Conservation (phyloP, 2,797 vertebrate species). For the Sebastes trivittatus region DNA sequence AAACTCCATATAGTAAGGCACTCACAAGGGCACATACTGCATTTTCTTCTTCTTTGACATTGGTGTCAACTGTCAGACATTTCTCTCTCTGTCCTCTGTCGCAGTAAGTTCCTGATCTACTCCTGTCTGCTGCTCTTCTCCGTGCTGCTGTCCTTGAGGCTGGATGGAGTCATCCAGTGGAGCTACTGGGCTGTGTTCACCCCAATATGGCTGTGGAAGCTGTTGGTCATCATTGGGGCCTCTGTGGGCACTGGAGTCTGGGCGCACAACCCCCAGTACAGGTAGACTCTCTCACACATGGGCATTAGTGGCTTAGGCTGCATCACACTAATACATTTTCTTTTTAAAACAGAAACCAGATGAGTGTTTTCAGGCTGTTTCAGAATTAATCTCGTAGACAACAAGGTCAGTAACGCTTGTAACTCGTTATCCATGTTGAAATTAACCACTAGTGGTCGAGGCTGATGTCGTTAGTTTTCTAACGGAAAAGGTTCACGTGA, state of each 20-base stretch:
- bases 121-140: slow-evolving; percentile 97
- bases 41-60: neutral
- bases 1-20: neutral
- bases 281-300: slow-evolving; percentile 77
- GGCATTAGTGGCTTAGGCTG: neutral
- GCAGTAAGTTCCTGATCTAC: slow-evolving; percentile 98
- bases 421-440: too few relatives aligned
- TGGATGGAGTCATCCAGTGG: slow-evolving; percentile 97
- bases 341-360: too few relatives aligned
- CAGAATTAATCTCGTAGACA: too few relatives aligned
- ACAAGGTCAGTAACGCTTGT: too few relatives aligned
- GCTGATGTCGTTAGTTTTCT: too few relatives aligned
- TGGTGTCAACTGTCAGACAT: neutral
- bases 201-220: slow-evolving; percentile 98
- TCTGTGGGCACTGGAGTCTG: slow-evolving; percentile 96
- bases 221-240: slow-evolving; percentile 96
- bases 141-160: slow-evolving; percentile 90
- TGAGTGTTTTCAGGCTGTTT: too few relatives aligned
- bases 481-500: too few relatives aligned
- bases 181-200: slow-evolving; percentile 98
- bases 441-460: too few relatives aligned
- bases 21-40: neutral
- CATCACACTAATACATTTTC: too few relatives aligned
- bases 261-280: slow-evolving; percentile 98
- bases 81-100: neutral